Conservation (phyloP, 2,888 invertebrate genomes). For the Sphinx pinastri region DNA sequence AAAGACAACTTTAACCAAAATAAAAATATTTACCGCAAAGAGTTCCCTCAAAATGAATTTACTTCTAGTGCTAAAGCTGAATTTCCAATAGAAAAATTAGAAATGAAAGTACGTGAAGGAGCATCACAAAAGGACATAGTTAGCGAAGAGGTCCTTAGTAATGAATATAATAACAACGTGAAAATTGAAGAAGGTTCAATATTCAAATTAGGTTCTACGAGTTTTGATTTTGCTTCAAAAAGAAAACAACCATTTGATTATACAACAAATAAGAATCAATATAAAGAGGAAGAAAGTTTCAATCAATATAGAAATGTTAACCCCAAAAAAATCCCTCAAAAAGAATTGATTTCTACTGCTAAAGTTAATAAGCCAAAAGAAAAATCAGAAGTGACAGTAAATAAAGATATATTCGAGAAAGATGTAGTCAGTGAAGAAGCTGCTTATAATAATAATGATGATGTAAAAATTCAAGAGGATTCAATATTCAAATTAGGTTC, state of each 20-base stretch:
- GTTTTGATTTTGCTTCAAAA: conserved; percentile 26
- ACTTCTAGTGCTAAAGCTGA: not conserved
- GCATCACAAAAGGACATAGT: not conserved
- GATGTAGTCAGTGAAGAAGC: not conserved
- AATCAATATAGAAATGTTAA: conserved; percentile 22
- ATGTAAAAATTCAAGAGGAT: not conserved
- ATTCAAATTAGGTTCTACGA: not conserved
- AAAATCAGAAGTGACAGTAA: not conserved
- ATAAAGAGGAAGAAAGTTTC: conserved; percentile 40
- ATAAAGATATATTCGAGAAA: not conserved
- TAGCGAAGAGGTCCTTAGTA: not conserved
- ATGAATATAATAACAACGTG: conserved; percentile 25
- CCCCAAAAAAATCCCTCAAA: not conserved
- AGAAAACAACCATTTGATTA: conserved; percentile 47
- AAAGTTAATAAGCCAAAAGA: not conserved
- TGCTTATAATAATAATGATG: conserved; percentile 22
- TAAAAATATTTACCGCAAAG: not conserved
- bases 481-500: not conserved
- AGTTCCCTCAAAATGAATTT: conserved; percentile 7
- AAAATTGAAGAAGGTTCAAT: not conserved
- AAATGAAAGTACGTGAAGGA: no score
- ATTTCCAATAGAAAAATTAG: not conserved
- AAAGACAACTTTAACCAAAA: conserved; percentile 31
- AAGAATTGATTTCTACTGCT: conserved; percentile 13
- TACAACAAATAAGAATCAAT: conserved; percentile 47